These are phyloP conservation scores for Drosophila sturtevanti DNA, from an alignment of 1,140 invertebrate species.

Conservation along the genomic window DNA sequence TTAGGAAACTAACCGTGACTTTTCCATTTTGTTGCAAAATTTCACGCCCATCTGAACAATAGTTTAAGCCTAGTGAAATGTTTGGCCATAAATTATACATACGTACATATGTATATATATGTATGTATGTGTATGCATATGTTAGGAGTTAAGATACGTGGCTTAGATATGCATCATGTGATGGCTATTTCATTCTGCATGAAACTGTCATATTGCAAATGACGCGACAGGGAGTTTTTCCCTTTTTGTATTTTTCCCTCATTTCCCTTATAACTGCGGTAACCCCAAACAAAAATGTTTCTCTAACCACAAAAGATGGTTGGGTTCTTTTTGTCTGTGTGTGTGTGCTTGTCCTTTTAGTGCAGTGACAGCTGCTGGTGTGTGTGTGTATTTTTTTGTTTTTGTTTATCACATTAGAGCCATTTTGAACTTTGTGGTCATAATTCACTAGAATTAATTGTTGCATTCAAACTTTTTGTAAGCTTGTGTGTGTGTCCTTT, in stretches of 20 bases:
- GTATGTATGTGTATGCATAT: slow-evolving; percentile 40
- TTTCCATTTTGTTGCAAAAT: slow-evolving; percentile 74
- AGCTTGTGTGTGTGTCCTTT: slow-evolving; percentile 28
- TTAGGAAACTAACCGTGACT: slow-evolving; percentile 45
- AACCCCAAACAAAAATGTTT: slow-evolving; percentile 44
- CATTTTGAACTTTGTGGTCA: slow-evolving; percentile 69
- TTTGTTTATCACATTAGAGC: slow-evolving; percentile 66
- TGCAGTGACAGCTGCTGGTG: slow-evolving; percentile 69
- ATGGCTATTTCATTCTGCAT: slow-evolving; percentile 37
- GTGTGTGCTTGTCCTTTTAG: background rate
- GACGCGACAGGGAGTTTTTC: slow-evolving; percentile 54
- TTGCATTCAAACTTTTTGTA: slow-evolving; percentile 59
- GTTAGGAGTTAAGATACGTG: slow-evolving; percentile 38
- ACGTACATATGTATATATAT: too few relatives aligned
- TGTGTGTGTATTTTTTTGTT: slow-evolving; percentile 46
- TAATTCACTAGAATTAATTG: slow-evolving; percentile 80
- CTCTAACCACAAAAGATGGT: slow-evolving; percentile 21
- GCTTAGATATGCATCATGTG: slow-evolving; percentile 41
- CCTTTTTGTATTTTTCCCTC: slow-evolving; percentile 3
- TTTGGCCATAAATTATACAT: slow-evolving; percentile 70
- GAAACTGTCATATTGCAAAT: slow-evolving; percentile 64
- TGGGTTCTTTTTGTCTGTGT: slow-evolving; percentile 2
- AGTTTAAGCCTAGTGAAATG: slow-evolving; percentile 58
- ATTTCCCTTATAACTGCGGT: slow-evolving; percentile 47
- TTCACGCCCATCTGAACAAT: slow-evolving; percentile 70